Conservation (phyloP, 2,888 invertebrate genomes). For the Augiades crinisus region DNA sequence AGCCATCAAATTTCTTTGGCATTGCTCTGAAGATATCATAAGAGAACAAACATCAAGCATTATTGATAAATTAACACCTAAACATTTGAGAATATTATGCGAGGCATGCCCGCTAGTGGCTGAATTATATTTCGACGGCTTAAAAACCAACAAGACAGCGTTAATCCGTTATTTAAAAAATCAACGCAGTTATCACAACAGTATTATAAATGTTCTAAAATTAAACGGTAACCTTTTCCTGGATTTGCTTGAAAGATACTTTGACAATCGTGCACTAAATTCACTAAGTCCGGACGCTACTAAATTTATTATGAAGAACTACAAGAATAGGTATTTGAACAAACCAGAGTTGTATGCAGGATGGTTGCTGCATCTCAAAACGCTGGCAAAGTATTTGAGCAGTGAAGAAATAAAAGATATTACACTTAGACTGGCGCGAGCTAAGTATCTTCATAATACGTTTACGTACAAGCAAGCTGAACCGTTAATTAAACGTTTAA, state of each 20-base stretch:
- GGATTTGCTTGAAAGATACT: conserved; percentile 50
- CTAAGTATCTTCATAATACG: conserved; percentile 45
- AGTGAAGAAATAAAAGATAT: conserved; percentile 48
- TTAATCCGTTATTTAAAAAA: conserved; percentile 37
- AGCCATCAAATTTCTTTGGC: conserved; percentile 48
- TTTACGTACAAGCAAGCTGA: conserved; percentile 51
- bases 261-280: conserved; percentile 30
- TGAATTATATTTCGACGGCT: conserved; percentile 46
- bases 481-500: conserved; percentile 48
- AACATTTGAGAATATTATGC: conserved; percentile 47
- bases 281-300: conserved; percentile 42
- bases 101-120: conserved; percentile 47
- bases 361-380: conserved; percentile 44
- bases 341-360: conserved; percentile 52
- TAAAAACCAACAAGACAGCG: conserved; percentile 38
- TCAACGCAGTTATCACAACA: conserved; percentile 40
- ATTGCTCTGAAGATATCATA: conserved; percentile 48
- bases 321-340: conserved; percentile 43
- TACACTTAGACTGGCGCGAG: conserved; percentile 44
- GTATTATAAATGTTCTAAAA: conserved; percentile 47
- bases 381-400: conserved; percentile 44
- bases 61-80: conserved; percentile 44
- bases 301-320: conserved; percentile 44
- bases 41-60: conserved; percentile 39
- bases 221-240: conserved; percentile 44